Percentiles rank a stretch among this genome's conserved stretches.
phyloP scores from a whole-genome alignment of 2,113 vertebrate species.

The Camelus bactrianus region DNA sequence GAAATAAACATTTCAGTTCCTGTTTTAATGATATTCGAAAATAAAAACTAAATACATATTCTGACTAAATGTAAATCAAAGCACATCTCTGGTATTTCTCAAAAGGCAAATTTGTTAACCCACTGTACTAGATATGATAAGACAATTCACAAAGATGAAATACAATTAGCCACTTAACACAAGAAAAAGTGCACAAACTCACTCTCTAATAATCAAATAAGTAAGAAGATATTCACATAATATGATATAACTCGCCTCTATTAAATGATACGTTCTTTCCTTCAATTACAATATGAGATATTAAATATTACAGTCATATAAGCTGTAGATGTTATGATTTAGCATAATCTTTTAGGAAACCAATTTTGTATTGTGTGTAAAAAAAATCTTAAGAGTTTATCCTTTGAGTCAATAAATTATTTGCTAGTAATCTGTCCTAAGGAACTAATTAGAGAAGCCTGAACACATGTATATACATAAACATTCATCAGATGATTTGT shows the following conservation, averaged over 20 bases:
- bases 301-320: not conserved
- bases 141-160: not conserved
- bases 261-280: slow-evolving; percentile 4
- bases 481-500: not conserved
- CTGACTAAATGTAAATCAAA: slow-evolving; percentile 53
- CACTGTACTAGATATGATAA: not conserved
- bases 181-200: not conserved
- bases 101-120: slow-evolving; percentile 1
- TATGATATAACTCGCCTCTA: not conserved
- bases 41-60: not conserved
- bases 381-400: not conserved
- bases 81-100: not conserved
- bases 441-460: slow-evolving; percentile 15
- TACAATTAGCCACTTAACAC: not conserved
- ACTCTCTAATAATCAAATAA: slow-evolving; percentile 3
- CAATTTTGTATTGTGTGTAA: not conserved
- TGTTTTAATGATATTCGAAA: slow-evolving; percentile 34
- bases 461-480: not conserved
- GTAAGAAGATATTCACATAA: not conserved
- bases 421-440: not conserved
- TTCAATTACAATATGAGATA: not conserved
- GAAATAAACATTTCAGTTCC: not conserved
- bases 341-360: slow-evolving; percentile 19
- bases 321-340: not conserved
- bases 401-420: slow-evolving; percentile 13